Percentiles rank a stretch among this genome's conserved stretches.
Evolutionary conservation across 2,888 invertebrate genomes (phyloP).

Genomic region (Minunthozetes semirufus): DNA sequence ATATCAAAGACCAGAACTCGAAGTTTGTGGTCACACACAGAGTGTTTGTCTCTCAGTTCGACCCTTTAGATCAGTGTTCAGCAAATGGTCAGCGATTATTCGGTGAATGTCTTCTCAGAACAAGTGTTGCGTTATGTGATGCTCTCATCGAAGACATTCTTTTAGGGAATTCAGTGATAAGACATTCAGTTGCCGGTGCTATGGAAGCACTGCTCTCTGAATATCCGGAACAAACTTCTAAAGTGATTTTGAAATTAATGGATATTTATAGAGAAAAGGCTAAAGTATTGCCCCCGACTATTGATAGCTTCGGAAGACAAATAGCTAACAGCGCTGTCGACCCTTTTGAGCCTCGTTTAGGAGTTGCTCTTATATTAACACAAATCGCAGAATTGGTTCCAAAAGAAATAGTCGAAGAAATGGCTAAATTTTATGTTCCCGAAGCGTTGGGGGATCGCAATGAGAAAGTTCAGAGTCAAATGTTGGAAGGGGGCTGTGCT

Average conservation of each 20-base stretch:
- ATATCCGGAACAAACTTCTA: conserved; percentile 54
- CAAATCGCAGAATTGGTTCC: conserved; percentile 69
- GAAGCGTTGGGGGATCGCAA: conserved; percentile 78
- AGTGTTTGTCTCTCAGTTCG: conserved; percentile 76
- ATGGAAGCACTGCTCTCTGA: conserved; percentile 44
- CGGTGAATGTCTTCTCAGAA: conserved; percentile 42
- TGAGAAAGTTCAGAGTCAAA: conserved; percentile 71
- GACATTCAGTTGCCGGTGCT: conserved; percentile 34
- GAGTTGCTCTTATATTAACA: conserved; percentile 73
- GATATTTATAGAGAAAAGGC: conserved; percentile 65
- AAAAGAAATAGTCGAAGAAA: conserved; percentile 60
- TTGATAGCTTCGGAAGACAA: conserved; percentile 87
- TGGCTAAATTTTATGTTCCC: conserved; percentile 72
- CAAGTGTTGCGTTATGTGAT: conserved; percentile 2
- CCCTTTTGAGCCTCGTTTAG: conserved; percentile 81
- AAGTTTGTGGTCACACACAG: conserved; percentile 61
- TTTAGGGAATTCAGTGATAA: conserved; percentile 14
- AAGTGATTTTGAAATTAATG: conserved; percentile 60
- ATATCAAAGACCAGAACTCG: conserved; percentile 56
- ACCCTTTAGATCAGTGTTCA: conserved; percentile 61
- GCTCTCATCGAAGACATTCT: conserved; percentile 33
- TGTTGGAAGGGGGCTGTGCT: conserved; percentile 87
- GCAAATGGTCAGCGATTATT: conserved; percentile 51
- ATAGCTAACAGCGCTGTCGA: conserved; percentile 68
- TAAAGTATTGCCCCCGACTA: conserved; percentile 69